Evolutionary conservation across 2,113 vertebrate species (phyloP).

Genomic region (Trochalopteron elliotii): DNA sequence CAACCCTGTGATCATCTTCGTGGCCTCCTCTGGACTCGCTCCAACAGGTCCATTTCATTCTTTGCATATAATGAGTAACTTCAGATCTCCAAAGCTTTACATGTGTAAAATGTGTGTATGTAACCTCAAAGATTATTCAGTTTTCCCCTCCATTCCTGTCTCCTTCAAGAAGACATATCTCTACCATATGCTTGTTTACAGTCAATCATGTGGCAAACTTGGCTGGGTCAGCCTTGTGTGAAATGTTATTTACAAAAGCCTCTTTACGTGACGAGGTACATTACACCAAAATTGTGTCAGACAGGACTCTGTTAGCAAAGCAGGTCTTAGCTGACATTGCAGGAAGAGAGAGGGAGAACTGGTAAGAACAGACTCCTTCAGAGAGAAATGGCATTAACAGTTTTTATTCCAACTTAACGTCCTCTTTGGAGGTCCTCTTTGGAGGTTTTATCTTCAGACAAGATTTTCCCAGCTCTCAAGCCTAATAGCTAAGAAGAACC

Average conservation of each 20-base stretch:
- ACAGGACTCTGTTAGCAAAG: not conserved
- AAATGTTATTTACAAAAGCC: not conserved
- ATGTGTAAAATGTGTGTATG: not conserved
- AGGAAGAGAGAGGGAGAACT: not conserved
- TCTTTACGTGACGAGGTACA: not conserved
- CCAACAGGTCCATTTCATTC: not conserved
- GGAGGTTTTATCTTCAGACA: not conserved
- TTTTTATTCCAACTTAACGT: not conserved
- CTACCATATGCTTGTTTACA: slow-evolving; percentile 35
- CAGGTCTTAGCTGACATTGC: not conserved
- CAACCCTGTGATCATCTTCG: not conserved
- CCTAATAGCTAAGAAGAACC: not conserved
- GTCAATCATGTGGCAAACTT: not conserved
- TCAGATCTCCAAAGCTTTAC: not conserved
- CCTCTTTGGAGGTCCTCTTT: not conserved
- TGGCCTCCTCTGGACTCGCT: not conserved
- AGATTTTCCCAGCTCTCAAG: not conserved
- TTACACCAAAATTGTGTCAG: not conserved
- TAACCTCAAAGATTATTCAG: not conserved
- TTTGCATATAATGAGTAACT: not conserved
- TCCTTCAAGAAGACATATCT: not conserved
- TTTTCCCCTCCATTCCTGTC: not conserved
- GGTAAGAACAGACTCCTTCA: not conserved
- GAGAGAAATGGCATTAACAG: not conserved
- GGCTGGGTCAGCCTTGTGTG: not conserved